Conservation (phyloP, 2,888 invertebrate genomes). For the Sinohyriopsis cumingii region DNA sequence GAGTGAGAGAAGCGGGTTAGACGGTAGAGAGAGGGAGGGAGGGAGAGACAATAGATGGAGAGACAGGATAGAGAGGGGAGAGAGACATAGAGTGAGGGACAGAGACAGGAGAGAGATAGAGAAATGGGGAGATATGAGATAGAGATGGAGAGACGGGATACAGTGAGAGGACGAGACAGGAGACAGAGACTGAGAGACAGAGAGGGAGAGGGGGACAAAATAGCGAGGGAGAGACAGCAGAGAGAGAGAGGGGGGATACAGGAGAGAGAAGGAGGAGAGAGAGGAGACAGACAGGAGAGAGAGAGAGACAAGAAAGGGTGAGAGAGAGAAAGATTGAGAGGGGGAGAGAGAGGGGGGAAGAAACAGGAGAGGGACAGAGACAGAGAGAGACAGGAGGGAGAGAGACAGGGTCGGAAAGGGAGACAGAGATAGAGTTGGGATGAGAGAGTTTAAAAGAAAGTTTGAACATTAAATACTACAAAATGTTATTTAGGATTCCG, state of each 20-base stretch:
- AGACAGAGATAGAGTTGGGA: too few species aligned
- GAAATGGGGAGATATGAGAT: not conserved
- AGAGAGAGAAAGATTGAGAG: too few species aligned
- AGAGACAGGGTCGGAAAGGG: not conserved
- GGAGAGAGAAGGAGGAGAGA: not conserved
- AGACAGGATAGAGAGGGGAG: not conserved
- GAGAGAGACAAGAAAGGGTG: too few species aligned
- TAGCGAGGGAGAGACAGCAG: not conserved
- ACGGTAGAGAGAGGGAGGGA: not conserved
- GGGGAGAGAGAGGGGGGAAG: not conserved
- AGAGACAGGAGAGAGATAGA: not conserved
- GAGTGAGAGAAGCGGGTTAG: not conserved
- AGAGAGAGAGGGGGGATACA: too few species aligned
- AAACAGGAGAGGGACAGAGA: not conserved
- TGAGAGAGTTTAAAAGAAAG: not conserved
- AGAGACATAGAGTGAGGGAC: constrained; percentile 2
- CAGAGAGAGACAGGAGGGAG: not conserved
- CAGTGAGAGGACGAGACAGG: not conserved
- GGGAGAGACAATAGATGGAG: not conserved
- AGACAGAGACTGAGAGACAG: not conserved
- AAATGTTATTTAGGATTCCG: too few species aligned
- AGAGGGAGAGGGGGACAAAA: not conserved
- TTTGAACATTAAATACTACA: too few species aligned
- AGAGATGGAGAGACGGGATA: not conserved
- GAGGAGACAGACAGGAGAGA: not conserved